Base-by-base conservation (phyloP, 2,888 invertebrate species). In the Tridacna gigas region DNA sequence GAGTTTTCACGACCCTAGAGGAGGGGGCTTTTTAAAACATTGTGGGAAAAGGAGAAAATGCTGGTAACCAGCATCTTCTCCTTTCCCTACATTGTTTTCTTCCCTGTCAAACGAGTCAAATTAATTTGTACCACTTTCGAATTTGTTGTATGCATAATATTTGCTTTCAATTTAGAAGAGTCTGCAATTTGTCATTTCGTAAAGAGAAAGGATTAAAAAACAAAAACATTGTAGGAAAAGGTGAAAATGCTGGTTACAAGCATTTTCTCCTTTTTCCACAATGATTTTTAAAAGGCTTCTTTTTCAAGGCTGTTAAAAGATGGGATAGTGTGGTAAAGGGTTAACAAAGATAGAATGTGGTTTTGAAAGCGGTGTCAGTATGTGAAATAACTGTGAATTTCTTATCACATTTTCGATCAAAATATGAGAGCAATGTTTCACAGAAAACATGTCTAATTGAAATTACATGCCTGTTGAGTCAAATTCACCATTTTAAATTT, bases 391-490 rank as follows among this genome's bases (percentile, higher is more conserved):
- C 71, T 47, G 51, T 71, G 45, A 71, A 71, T 71, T 71, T 37
- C 37, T 37, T 71, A 71, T 71, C 71, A 48, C 48, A 71, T 51
- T 71, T 71, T 25, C n/a, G 25, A 71, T 71, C 71, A 48, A n/a
- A 22, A 15, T 12, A 22, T 48, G 51, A 22, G 56, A 25, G 51
- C 51, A 51, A 25, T 47, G 51, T 71, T 71, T 51, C 71, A 51
- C 71, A 71, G 51, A 71, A 51, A 48, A n/a, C 45, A 25, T 71
- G 48, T 71, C 22, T 71, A 71, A 71, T 71, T 71, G 71, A 71
- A 71, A 71, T 71, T 51, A 71, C 71, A 71, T 51, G 71, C 71
- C 48, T 71, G 45, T 47, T 51, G 20, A 45, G 69, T 69, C 45
- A 69, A 45, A 28, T 12, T 20, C 65, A 26, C 3, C 37, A 37